A percentile compares a stretch with the other conserved stretches of the same genome.
These are phyloP conservation scores for Gadopsis marmoratus DNA, from an alignment of 2,797 vertebrate genomes.

Conservation along the genomic window DNA sequence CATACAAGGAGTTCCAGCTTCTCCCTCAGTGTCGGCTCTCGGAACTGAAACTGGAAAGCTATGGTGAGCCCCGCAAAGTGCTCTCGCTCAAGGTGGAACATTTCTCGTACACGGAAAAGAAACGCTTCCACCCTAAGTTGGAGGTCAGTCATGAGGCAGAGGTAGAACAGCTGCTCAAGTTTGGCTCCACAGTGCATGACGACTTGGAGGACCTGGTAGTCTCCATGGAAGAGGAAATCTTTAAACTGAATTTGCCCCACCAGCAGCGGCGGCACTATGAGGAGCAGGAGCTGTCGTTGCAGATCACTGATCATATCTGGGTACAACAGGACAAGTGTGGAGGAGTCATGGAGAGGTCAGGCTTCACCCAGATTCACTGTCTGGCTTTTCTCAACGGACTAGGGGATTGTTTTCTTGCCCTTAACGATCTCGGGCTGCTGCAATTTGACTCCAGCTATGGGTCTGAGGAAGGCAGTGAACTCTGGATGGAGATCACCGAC, in stretches of 20 bases:
- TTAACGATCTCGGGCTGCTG: constrained; percentile 91
- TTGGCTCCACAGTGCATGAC: constrained; percentile 89
- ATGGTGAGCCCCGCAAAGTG: constrained; percentile 92
- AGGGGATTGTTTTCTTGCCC: constrained; percentile 91
- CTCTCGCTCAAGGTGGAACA: constrained; percentile 94
- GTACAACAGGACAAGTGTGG: constrained; percentile 89
- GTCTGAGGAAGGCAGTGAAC: constrained; percentile 84
- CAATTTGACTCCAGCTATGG: constrained; percentile 87
- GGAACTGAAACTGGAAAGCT: constrained; percentile 93
- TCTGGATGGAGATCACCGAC: constrained; percentile 91
- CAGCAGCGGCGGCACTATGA: constrained; percentile 90
- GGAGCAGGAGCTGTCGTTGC: constrained; percentile 93
- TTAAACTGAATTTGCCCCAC: constrained; percentile 82
- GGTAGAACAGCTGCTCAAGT: constrained; percentile 94
- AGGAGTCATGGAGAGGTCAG: constrained; percentile 83
- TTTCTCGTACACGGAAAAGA: constrained; percentile 91
- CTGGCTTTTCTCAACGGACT: constrained; percentile 91
- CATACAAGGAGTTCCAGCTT: constrained; percentile 96
- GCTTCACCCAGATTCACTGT: constrained; percentile 91
- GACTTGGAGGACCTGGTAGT: constrained; percentile 92
- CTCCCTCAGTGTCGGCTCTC: constrained; percentile 91
- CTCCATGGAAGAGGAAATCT: constrained; percentile 92
- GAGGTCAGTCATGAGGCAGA: constrained; percentile 92
- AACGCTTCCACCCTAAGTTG: constrained; percentile 91
- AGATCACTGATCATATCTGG: constrained; percentile 95